These are phyloP conservation scores for Phortica okadai DNA, from an alignment of 2,888 invertebrate species.

Conservation along the genomic window DNA sequence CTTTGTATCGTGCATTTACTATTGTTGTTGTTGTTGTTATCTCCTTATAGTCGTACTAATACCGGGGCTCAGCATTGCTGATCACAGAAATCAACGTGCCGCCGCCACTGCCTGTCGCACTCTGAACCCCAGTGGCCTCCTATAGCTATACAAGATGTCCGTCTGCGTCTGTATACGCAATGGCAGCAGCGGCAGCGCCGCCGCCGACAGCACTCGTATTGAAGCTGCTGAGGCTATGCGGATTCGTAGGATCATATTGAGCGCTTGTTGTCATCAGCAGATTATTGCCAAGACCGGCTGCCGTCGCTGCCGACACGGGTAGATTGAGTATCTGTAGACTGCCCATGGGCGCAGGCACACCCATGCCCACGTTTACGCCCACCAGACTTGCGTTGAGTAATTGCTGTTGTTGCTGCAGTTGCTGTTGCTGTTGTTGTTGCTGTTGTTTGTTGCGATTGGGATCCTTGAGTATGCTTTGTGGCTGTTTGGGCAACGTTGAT, in stretches of 20 bases:
- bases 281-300: constrained; percentile 74
- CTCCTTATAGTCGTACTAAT: constrained; percentile 41
- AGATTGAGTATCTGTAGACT: constrained; percentile 80
- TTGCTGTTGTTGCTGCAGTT: constrained; percentile 78
- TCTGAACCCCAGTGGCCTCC: constrained; percentile 64
- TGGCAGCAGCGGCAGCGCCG: constrained; percentile 59
- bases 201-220: constrained; percentile 53
- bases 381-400: constrained; percentile 71
- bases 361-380: constrained; percentile 64
- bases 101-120: constrained; percentile 36
- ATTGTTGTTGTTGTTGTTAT: not conserved
- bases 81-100: constrained; percentile 30
- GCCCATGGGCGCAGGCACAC: constrained; percentile 69
- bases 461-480: constrained; percentile 81
- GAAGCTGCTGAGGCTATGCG: constrained; percentile 74
- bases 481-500: constrained; percentile 77
- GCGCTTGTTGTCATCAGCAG: constrained; percentile 72
- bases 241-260: constrained; percentile 73
- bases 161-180: constrained; percentile 76
- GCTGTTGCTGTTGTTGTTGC: constrained; percentile 78
- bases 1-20: not conserved
- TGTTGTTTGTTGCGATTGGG: constrained; percentile 80
- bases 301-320: constrained; percentile 79
- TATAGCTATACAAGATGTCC: constrained; percentile 77
- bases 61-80: constrained; percentile 59